Evolutionary conservation across 2,888 invertebrate species (phyloP).

Genomic region (Bembecia ichneumoniformis): DNA sequence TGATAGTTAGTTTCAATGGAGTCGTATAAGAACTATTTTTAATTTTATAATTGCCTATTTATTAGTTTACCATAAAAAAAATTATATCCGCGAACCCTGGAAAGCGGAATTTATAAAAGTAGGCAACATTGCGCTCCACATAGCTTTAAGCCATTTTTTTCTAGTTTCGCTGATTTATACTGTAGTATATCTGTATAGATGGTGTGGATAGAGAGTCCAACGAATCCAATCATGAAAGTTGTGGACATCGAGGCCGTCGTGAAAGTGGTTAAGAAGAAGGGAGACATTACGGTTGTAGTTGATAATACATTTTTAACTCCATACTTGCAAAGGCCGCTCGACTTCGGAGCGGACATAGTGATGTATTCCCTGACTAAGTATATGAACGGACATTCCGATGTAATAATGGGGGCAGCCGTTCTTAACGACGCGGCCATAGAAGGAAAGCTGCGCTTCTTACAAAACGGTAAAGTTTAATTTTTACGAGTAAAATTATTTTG

Average conservation of each 20-base stretch:
- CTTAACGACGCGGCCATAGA: constrained; percentile 81
- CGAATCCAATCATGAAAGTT: constrained; percentile 95
- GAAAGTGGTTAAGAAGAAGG: constrained; percentile 70
- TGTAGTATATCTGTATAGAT: constrained; percentile 63
- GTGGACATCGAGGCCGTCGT: constrained; percentile 84
- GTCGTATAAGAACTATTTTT: too few species aligned
- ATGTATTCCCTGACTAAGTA: constrained; percentile 97
- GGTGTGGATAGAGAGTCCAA: constrained; percentile 96
- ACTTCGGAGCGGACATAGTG: constrained; percentile 91
- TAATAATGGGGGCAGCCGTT: constrained; percentile 93
- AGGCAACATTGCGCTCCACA: too few species aligned
- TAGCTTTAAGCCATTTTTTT: too few species aligned
- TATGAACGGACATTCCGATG: constrained; percentile 98
- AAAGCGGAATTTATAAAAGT: too few species aligned
- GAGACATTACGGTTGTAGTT: constrained; percentile 79
- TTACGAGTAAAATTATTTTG: neutral
- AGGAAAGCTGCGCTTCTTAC: constrained; percentile 83
- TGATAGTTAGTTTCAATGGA: too few species aligned
- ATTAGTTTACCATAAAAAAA: too few species aligned
- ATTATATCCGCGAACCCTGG: too few species aligned
- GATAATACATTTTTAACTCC: constrained; percentile 96
- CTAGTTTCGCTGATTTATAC: too few species aligned
- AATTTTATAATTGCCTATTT: too few species aligned
- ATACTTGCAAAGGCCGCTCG: constrained; percentile 91
- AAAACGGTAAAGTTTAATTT: constrained; percentile 78